Percentiles rank a stretch among this genome's conserved stretches.
These are phyloP conservation scores for Macheiramphus alcinus DNA, from an alignment of 2,113 vertebrate species.

Conservation along the genomic window DNA sequence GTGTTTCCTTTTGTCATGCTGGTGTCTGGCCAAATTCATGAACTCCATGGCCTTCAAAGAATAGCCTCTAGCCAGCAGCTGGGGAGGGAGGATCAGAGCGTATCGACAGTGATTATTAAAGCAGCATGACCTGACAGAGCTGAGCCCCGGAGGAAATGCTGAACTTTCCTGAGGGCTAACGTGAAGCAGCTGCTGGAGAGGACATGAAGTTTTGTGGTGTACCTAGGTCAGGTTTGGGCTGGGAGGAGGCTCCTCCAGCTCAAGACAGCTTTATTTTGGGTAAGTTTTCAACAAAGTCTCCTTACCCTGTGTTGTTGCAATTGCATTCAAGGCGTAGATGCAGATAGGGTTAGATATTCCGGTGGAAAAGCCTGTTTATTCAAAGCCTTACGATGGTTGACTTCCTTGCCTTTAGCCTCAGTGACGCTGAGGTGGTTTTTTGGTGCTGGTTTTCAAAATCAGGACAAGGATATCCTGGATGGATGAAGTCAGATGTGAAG, in stretches of 20 bases:
- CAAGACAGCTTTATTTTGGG: neutral
- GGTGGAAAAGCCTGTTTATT: neutral
- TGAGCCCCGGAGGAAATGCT: neutral
- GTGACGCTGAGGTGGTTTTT: fast-evolving
- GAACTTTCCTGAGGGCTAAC: neutral
- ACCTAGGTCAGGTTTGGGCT: neutral
- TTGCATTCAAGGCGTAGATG: fast-evolving
- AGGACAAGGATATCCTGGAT: neutral
- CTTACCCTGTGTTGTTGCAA: neutral
- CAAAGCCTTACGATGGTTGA: neutral
- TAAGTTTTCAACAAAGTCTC: neutral
- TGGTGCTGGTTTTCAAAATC: neutral
- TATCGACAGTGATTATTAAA: neutral
- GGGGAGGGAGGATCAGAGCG: fast-evolving
- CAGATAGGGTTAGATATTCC: neutral
- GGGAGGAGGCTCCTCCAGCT: neutral
- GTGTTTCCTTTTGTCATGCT: neutral
- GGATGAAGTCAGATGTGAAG: neutral
- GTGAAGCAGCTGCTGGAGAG: neutral
- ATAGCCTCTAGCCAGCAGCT: neutral
- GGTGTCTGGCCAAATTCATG: neutral
- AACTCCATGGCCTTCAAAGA: neutral
- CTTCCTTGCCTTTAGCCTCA: neutral
- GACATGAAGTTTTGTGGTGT: neutral
- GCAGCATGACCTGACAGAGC: fast-evolving